Base-by-base conservation (phyloP, 2,888 invertebrate species). In the Sphaerophoria rueppellii region DNA sequence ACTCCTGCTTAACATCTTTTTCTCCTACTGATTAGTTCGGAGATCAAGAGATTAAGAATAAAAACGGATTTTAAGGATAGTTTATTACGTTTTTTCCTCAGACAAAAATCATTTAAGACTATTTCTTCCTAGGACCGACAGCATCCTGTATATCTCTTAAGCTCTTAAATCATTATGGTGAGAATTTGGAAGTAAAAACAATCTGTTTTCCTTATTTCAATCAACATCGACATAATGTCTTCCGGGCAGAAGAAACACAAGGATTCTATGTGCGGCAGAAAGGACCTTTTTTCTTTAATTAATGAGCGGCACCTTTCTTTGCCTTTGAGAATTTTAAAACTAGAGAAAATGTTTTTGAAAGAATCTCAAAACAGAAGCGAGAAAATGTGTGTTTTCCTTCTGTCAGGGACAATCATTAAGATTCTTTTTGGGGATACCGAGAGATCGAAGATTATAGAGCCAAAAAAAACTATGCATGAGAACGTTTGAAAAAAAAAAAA, bases 341-440 rank as follows among this genome's bases (percentile, higher is more conserved):
- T 52, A 14, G 6, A 2, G 34, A 43, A 61, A 60, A 40, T 12
- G 16, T 16, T 52, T n/a, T 12, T 11, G 4, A 48, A 16, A 58
- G 35, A 35, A 34, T 11, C 52, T 65, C 55, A 24, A 79, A 60
- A 78, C 82, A 82, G 82, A 78, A 70, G 73, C 63, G 69, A 63
- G 57, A 73, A 58, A 48, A 77, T 57, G 7, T 52, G 24, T 78
- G 69, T 78, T 24, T 46, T 32, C 40, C 40, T 24, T 67, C 46
- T 50, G 40, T 67, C 54, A 67, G 61, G 32, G 16, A 67, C 37
- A 67, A 55, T 67, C 65, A 77, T 67, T 72, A 6, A 58, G 58
- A 24, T 24, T 24, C 37, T 61, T 16, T 37, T 58, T n/a, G 40
- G 12, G 5, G 12, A 34, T 37, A 58, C 4, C 9, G 9, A 32